Evolutionary conservation across 2,888 invertebrate species (phyloP), one percentile per base, ranked within the genome.

Genomic region (Sinodicranocentrus sp.): DNA sequence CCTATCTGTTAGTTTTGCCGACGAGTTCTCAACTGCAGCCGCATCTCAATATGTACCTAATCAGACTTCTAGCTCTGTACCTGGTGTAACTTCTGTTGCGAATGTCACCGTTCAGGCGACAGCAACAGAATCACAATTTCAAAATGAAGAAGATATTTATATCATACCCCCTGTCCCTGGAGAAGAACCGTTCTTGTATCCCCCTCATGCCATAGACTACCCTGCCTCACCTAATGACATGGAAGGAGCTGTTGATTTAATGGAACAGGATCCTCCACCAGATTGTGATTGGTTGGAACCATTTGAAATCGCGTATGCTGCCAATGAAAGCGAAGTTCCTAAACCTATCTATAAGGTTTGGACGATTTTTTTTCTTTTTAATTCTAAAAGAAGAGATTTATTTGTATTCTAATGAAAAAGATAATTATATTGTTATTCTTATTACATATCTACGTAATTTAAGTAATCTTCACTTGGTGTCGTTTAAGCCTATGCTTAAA

Each of bases 211-310:
- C n/a, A 39, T 57, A 15, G 80, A 80, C 5, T 61, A 39, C 13
- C 54, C 63, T 3, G 28, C 5, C 44, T 48, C 10, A 43, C 5
- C 28, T 10, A 13, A 1, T 13, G 80, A 80, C 57, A 21, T 54
- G 26, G 0, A 6, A 2, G 68, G 68, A 6, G 70, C 52, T 1
- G 70, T 52, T n/a, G 75, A 82, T 3, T 21, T 59, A 48, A 75
- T 82, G 75, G 82, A 82, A 15, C 75, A 75, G 15, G 82, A 75
- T 1, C 67, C 82, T n/a, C 82, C 73, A 0, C 23, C 48, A 19
- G 82, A 82, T 25, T 75, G 73, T 44, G 82, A 82, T n/a, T 82
- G 75, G 73, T 28, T 82, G 21, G 39, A 44, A 0, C 68, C 75
- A 25, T 59, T 59, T 15, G 44, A 59, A 33, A 26, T 75, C 17